Evolutionary conservation across 2,113 vertebrate species (phyloP), one percentile per base, ranked within the genome.

Genomic region (Odocoileus virginianus): DNA sequence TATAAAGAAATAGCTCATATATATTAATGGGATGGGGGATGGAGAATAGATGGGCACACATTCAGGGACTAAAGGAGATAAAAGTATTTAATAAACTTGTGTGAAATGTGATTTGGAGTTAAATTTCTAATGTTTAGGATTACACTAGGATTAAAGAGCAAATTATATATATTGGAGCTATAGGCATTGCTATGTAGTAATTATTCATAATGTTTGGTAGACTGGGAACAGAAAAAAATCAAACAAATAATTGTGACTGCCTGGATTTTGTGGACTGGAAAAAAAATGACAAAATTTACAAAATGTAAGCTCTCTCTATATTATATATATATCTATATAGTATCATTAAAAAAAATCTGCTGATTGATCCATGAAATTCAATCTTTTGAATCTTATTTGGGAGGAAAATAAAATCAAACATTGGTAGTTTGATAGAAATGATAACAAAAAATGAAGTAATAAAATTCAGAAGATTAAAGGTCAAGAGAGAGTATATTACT

Each of bases 1-100:
- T 82, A 47, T 13, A 40, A 13, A 64, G 50, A 27, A 14, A 33
- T 3, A 78, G 23, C 25, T 64, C 2, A 55, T 33, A 76, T 7
- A 8, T 36, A 33, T 0, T 4, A n/a, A 54, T 12, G 58, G 21
- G 4, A 55, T 43, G 23, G 13, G 2, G 3, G 6, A 54, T 17
- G 21, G 50, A 89, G 36, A 52, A 50, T 45, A 88, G 12, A 67
- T 55, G 30, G 2, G n/a, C 4, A 87, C 12, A 67, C 23, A 91
- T 54, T 82, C 8, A 86, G 9, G 16, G 2, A 81, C 15, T 30
- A 2, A 25, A 94, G 13, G 3, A 92, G 45, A 76, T 7, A 74
- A 27, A 61, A 58, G 3, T n/a, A 58, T 54, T 52, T 7, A 45
- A n/a, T 83, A 81, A 4, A 0, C 61, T 91, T 47, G 8, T 87